A percentile compares a stretch with the other conserved stretches of the same genome.
phyloP scores from a whole-genome alignment of 1,140 invertebrate species.

The Drosophila bocqueti region DNA sequence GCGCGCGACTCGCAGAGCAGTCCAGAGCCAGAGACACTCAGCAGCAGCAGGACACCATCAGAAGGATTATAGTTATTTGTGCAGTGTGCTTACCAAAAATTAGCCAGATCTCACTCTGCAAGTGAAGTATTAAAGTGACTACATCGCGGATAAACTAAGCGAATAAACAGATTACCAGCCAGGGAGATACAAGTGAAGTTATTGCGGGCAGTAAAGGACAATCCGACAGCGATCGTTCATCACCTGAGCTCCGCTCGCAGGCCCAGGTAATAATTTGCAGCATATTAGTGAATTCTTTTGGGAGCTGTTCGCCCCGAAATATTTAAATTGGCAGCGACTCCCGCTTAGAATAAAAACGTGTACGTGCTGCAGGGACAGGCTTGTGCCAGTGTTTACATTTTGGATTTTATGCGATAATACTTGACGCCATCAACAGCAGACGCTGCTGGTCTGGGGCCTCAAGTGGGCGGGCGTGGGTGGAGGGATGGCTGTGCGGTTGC shows the following conservation, averaged over 20 bases:
- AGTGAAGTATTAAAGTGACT: constrained; percentile 3
- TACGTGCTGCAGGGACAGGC: constrained; percentile 60
- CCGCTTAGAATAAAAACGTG: constrained; percentile 63
- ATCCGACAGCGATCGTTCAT: constrained; percentile 17
- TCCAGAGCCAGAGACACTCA: constrained; percentile 7
- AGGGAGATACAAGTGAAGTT: constrained; percentile 15
- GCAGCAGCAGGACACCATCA: constrained; percentile 42
- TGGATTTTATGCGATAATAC: constrained; percentile 81
- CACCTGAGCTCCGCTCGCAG: constrained; percentile 10
- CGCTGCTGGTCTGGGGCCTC: constrained; percentile 13
- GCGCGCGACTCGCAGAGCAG: constrained; percentile 61
- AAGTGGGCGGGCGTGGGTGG: not conserved
- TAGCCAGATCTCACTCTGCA: constrained; percentile 7
- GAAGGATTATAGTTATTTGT: constrained; percentile 23
- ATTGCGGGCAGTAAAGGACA: constrained; percentile 5
- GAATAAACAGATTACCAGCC: not conserved
- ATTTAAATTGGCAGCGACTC: constrained; percentile 55
- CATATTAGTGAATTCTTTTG: constrained; percentile 42
- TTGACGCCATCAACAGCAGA: constrained; percentile 64
- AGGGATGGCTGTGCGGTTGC: not conserved
- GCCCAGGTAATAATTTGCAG: constrained; percentile 56
- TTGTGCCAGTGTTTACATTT: constrained; percentile 76
- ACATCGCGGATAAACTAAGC: constrained; percentile 11
- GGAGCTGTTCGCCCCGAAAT: constrained; percentile 34
- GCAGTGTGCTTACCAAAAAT: constrained; percentile 32